Conservation (phyloP, 2,113 vertebrate species). For the Pontoporia blainvillei region DNA sequence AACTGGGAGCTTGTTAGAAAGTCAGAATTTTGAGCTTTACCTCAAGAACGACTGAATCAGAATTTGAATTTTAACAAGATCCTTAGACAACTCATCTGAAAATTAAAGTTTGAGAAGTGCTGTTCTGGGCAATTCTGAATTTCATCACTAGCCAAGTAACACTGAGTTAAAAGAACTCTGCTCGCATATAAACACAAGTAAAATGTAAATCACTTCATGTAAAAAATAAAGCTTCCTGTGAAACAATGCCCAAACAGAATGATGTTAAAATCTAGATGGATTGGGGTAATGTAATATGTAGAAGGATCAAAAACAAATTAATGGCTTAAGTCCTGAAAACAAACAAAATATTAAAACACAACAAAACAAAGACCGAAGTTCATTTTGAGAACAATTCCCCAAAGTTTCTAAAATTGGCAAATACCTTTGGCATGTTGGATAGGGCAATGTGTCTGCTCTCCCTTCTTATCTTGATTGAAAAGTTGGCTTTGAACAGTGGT, state of each 20-base stretch:
- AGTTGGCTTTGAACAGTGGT: constrained; percentile 82
- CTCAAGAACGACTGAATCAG: not conserved
- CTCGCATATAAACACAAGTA: not conserved
- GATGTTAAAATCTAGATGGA: not conserved
- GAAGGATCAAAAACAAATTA: not conserved
- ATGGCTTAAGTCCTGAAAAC: not conserved
- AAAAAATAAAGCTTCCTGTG: not conserved
- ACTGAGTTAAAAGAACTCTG: not conserved
- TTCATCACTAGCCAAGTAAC: not conserved
- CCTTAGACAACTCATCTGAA: not conserved
- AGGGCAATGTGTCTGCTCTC: constrained; percentile 66
- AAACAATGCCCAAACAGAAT: not conserved
- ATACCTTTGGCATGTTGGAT: constrained; percentile 78
- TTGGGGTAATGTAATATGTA: not conserved
- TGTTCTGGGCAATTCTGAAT: not conserved
- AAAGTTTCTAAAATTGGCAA: not conserved
- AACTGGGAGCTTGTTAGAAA: not conserved
- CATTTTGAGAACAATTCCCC: not conserved
- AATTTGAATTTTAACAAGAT: constrained; percentile 6
- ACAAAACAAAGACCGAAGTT: not conserved
- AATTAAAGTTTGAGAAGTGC: not conserved
- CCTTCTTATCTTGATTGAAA: constrained; percentile 82
- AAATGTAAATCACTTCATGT: not conserved
- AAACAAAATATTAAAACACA: not conserved
- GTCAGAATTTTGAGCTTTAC: not conserved